Percentiles rank a stretch among this genome's conserved stretches.
These are phyloP conservation scores for Talpa occidentalis DNA, from an alignment of 2,113 vertebrate species.

Conservation along the genomic window DNA sequence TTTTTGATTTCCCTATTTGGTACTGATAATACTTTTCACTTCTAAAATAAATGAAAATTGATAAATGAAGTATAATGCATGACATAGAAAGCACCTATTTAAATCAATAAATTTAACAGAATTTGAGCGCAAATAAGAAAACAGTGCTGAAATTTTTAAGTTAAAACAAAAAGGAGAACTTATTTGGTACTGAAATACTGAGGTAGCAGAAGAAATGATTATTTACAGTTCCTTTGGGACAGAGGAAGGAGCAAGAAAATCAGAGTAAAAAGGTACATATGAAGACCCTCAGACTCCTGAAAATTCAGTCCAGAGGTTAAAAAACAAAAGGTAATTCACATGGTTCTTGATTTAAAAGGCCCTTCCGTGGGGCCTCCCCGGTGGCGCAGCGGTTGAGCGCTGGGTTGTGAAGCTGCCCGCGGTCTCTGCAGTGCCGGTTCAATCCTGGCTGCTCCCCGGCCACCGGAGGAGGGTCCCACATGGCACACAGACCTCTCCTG, in stretches of 20 bases:
- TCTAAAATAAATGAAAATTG: not conserved
- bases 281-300: not conserved
- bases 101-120: conserved; percentile 11
- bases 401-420: no score
- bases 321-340: not conserved
- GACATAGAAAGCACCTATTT: not conserved
- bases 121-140: conserved; percentile 33
- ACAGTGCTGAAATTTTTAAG: not conserved
- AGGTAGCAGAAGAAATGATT: not conserved
- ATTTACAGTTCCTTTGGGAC: not conserved
- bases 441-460: no score
- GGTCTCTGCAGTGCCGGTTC: no score
- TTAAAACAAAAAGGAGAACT: not conserved
- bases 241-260: not conserved
- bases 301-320: not conserved
- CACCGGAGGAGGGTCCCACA: no score
- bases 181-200: conserved; percentile 4
- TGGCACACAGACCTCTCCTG: no score
- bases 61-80: not conserved
- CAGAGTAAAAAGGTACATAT: not conserved
- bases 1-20: not conserved
- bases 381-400: no score
- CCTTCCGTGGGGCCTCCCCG: no score
- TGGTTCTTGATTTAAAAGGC: conserved; percentile 8
- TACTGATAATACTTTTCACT: not conserved